phyloP scores from a whole-genome alignment of 2,797 vertebrate species.

The Pogonophryne albipinna region DNA sequence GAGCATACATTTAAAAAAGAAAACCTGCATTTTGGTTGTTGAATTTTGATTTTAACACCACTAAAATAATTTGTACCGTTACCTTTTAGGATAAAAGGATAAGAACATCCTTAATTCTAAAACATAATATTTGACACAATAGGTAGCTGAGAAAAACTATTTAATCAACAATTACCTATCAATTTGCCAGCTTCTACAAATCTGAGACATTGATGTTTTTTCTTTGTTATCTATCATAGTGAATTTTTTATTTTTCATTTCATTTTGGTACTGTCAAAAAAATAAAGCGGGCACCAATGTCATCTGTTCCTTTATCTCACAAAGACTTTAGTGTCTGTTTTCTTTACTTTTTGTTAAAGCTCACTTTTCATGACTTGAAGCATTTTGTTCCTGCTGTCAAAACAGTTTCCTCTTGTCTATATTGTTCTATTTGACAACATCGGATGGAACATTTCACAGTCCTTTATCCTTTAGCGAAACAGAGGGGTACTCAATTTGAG shows the following conservation, averaged over 20 bases:
- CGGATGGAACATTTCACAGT: constrained; percentile 29
- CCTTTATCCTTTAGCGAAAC: background rate
- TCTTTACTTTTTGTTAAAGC: constrained; percentile 20
- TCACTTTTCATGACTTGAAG: constrained; percentile 7
- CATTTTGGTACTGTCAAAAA: background rate
- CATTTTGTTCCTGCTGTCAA: constrained; percentile 38
- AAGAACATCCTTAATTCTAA: background rate
- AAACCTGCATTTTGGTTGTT: background rate
- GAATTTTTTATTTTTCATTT: background rate
- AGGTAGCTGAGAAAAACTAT: background rate
- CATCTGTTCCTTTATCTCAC: background rate
- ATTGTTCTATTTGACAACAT: constrained; percentile 34
- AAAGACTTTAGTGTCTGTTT: background rate
- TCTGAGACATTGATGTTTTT: background rate
- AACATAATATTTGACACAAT: background rate
- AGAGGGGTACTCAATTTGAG: constrained; percentile 13
- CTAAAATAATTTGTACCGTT: background rate
- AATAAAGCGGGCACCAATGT: background rate
- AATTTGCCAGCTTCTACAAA: background rate
- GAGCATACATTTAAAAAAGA: background rate
- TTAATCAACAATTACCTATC: background rate
- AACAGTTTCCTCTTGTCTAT: constrained; percentile 20
- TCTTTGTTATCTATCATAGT: too few species aligned
- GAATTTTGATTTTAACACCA: background rate
- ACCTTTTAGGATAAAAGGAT: background rate